Evolutionary conservation across 1,140 invertebrate species (phyloP).

Genomic region (Rhizoglyphus robini): DNA sequence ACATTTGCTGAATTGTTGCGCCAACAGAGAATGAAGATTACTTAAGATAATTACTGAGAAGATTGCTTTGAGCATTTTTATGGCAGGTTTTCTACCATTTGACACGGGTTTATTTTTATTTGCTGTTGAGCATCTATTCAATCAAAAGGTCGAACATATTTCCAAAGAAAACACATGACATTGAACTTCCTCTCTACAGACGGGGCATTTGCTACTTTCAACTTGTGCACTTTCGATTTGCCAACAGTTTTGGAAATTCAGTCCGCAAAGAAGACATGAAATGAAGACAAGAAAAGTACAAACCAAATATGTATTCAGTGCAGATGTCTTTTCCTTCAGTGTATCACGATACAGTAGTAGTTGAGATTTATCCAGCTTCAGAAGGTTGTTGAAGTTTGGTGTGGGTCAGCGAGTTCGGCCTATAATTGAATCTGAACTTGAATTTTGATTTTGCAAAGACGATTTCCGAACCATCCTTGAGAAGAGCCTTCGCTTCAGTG

Average conservation of each 20-base stretch:
- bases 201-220: conserved; percentile 49
- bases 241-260: conserved; percentile 47
- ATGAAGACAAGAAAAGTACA: conserved; percentile 54
- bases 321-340: conserved; percentile 59
- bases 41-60: not conserved
- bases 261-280: conserved; percentile 58
- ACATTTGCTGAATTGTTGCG: not conserved
- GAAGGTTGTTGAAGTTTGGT: too few species aligned
- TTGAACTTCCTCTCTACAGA: conserved; percentile 43
- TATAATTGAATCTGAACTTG: too few species aligned
- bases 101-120: not conserved
- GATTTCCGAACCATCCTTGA: not conserved
- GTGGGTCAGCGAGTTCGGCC: too few species aligned
- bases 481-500: not conserved
- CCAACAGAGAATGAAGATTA: too few species aligned
- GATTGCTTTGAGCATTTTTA: not conserved
- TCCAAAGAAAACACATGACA: conserved; percentile 35
- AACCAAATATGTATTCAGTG: conserved; percentile 59
- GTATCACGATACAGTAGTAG: too few species aligned
- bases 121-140: conserved; percentile 30
- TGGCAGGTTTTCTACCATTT: not conserved
- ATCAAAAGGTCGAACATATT: conserved; percentile 48
- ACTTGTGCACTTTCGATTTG: too few species aligned
- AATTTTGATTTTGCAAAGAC: too few species aligned
- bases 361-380: too few species aligned